Evolutionary conservation across 2,113 vertebrate genomes (phyloP), one percentile per base, ranked within the genome.

Genomic region (Tetraodon nigroviridis): DNA sequence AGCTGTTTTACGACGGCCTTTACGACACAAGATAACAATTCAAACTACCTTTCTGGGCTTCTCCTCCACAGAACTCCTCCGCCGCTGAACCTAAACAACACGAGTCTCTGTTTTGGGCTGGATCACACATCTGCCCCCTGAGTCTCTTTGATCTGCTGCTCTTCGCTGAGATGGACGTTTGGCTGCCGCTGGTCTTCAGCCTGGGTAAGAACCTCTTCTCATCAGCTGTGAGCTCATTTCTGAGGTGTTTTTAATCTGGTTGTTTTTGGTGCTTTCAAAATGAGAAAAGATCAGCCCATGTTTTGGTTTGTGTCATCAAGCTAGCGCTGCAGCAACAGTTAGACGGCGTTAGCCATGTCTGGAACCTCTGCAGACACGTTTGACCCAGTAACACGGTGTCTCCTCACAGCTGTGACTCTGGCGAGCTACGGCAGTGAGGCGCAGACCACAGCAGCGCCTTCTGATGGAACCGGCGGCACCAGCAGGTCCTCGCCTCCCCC

Each of bases 321-420:
- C 22, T 32, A 7, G 5, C 5, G 6, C 29, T 32, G 29, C 8
- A 32, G 29, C 8, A 32, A 32, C 29, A 32, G 29, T 32, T 32
- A 2, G 1, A 32, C 29, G 6, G 8, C 8, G 8, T 32, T 32
- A 10, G 29, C 6, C 29, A 32, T 32, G 29, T 32, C 8, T 2
- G 1, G 5, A 32, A 32, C 2, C 44, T 16, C 14, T 45, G 44
- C 14, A 45, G 44, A 16, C 14, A 45, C 14, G 16, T 45, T n/a
- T 45, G 15, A n/a, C 14, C 46, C 18, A 29, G 6, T 4, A 0
- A 10, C 19, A n/a, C n/a, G n/a, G 3, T 20, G 5, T 29, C 17
- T 61, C 21, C 49, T 61, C 49, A 61, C 59, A 61, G 59, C 21
- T 27, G 37, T 42, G 50, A 19, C 7, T 11, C 13, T 61, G 22